Base-by-base conservation (phyloP, 92 coral and sea anemone species). In the Heliopora coerulea region DNA sequence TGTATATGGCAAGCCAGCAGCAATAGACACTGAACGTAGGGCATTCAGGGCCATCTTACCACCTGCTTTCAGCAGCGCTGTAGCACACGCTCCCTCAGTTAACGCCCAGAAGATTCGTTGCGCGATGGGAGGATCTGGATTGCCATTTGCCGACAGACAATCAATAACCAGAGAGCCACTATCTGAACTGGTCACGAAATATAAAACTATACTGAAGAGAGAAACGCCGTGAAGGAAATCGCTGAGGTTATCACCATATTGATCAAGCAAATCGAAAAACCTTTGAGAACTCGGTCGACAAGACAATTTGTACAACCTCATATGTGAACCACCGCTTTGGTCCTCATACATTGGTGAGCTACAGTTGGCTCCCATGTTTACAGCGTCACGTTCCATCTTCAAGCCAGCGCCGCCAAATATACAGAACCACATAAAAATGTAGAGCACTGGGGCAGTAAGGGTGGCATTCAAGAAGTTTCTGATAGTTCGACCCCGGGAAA, bases 351-450 rank as follows among this genome's bases (percentile, higher is more conserved):
- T 35, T 20, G 80, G 50, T 15, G 85, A 68, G 48, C 32, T 50
- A 48, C 96, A 90, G 5, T 73, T 62, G 33, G 83, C 84, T 17
- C 80, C 84, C 18, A 88, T 88, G 20, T 74, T 50, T 1, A 78
- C 78, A 15, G 97, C 97, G 56, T 86, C 88, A 64, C 97, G 83
- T 60, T 90, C 90, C 97, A 90, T 90, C 27, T 76, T 88, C 66
- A 90, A 66, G 0, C 90, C 92, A 61, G 93, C 93, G 20, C 90
- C 90, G 27, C 97, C 97, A 34, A 91, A 88, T 30, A 91, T 79
- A 34, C 85, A 42, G 76, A 91, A 88, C 97, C 97, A 91, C 83
- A 91, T 59, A 59, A 88, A 67, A 59, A 82, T 79, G 39, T 85
- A 91, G 52, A 91, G 25, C 14, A 82, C 82, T 0, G 97, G 92